phyloP scores from a whole-genome alignment of 2,113 vertebrate genomes.

The Sardina pilchardus region DNA sequence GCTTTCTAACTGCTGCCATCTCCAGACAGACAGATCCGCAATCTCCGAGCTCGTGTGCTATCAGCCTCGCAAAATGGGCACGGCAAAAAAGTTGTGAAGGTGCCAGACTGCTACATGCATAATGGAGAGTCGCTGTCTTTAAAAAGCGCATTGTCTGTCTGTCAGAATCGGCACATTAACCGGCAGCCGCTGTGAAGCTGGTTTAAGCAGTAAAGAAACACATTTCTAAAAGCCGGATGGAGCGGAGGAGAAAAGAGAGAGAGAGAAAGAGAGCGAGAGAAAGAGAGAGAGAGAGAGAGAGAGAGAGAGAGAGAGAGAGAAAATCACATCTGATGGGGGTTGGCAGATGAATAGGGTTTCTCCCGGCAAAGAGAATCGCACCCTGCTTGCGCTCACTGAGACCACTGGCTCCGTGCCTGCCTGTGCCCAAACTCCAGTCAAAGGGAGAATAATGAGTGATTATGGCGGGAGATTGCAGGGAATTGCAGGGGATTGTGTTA shows the following conservation, averaged over 20 bases:
- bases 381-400: background rate
- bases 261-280: background rate
- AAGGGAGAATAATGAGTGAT: background rate
- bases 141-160: background rate
- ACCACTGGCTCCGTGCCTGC: background rate
- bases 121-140: background rate
- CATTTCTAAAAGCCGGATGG: background rate
- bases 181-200: background rate
- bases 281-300: background rate
- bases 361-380: constrained; percentile 1
- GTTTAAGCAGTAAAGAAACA: background rate
- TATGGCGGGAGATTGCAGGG: background rate
- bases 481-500: background rate
- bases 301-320: too few relatives aligned
- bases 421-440: constrained; percentile 9
- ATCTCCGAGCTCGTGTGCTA: background rate
- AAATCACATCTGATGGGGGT: background rate
- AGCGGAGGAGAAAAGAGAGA: background rate
- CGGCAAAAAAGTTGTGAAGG: background rate
- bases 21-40: background rate
- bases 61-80: constrained; percentile 9
- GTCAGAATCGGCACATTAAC: background rate
- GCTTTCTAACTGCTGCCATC: background rate
- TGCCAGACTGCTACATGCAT: background rate
- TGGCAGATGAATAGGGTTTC: constrained; percentile 15